phyloP scores from a whole-genome alignment of 2,113 vertebrate species.

The Lophura nycthemera region DNA sequence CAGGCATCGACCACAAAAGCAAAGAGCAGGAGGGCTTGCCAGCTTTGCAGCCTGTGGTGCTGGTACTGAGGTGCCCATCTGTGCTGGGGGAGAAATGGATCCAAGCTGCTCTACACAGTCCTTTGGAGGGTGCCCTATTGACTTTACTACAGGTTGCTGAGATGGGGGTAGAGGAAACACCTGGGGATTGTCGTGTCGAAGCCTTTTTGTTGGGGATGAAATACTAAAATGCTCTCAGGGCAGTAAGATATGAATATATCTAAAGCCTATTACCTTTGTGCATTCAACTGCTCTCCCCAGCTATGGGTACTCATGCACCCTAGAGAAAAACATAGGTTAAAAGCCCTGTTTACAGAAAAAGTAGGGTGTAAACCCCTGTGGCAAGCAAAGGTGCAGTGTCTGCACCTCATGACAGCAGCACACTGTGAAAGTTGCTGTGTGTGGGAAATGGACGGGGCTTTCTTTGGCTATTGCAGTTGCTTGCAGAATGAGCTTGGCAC shows the following conservation, averaged over 20 bases:
- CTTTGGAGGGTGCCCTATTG: background rate
- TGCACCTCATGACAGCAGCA: background rate
- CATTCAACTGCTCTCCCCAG: background rate
- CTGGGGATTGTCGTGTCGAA: background rate
- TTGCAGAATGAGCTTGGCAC: background rate
- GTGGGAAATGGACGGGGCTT: background rate
- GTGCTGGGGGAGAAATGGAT: background rate
- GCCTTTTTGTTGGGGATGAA: background rate
- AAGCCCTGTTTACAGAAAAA: too few species aligned
- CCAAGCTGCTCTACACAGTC: background rate
- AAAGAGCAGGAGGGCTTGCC: background rate
- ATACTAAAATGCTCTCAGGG: background rate
- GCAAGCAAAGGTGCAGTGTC: background rate
- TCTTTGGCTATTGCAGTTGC: background rate
- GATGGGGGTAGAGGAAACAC: background rate
- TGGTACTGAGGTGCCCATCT: background rate
- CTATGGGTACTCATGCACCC: background rate
- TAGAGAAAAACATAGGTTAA: background rate
- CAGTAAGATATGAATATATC: background rate
- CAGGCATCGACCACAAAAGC: background rate
- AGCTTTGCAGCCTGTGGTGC: background rate
- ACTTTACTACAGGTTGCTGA: background rate
- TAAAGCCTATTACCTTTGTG: background rate
- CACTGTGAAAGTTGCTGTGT: background rate
- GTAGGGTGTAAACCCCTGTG: background rate